Percentiles rank a stretch among this genome's conserved stretches.
Conservation (phyloP, 1,140 invertebrate genomes). For the Zaprionus davidi region DNA sequence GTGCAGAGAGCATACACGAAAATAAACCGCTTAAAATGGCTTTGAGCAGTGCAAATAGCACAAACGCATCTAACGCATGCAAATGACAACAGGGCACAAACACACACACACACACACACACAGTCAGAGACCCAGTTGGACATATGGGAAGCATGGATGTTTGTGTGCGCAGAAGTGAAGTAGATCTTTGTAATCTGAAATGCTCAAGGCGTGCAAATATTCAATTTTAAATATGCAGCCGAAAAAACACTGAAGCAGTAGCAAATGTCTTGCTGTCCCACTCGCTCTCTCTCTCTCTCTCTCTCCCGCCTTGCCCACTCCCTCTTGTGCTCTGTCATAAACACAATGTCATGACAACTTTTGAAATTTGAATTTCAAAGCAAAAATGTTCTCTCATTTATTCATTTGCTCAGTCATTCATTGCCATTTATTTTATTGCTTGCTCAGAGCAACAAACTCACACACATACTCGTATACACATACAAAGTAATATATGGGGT, state of each 20-base stretch:
- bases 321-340: slow-evolving; percentile 61
- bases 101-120: slow-evolving; percentile 35
- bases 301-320: background rate
- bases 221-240: slow-evolving; percentile 80
- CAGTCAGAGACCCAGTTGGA: background rate
- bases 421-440: slow-evolving; percentile 81
- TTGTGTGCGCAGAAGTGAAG: slow-evolving; percentile 73
- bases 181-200: slow-evolving; percentile 81
- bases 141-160: background rate
- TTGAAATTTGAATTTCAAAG: slow-evolving; percentile 83
- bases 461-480: background rate
- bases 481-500: slow-evolving; percentile 35
- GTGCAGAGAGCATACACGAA: slow-evolving; percentile 56
- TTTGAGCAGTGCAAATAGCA: slow-evolving; percentile 78
- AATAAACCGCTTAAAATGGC: slow-evolving; percentile 81
- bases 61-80: slow-evolving; percentile 71
- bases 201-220: slow-evolving; percentile 82
- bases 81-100: slow-evolving; percentile 69
- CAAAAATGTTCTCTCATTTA: slow-evolving; percentile 72
- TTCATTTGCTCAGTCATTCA: slow-evolving; percentile 82
- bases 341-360: slow-evolving; percentile 83
- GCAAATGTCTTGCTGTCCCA: background rate
- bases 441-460: slow-evolving; percentile 40
- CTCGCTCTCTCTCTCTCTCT: background rate
- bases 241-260: slow-evolving; percentile 40